phyloP scores from a whole-genome alignment of 1,140 invertebrate genomes.

The Zaprionus ghesquierei region DNA sequence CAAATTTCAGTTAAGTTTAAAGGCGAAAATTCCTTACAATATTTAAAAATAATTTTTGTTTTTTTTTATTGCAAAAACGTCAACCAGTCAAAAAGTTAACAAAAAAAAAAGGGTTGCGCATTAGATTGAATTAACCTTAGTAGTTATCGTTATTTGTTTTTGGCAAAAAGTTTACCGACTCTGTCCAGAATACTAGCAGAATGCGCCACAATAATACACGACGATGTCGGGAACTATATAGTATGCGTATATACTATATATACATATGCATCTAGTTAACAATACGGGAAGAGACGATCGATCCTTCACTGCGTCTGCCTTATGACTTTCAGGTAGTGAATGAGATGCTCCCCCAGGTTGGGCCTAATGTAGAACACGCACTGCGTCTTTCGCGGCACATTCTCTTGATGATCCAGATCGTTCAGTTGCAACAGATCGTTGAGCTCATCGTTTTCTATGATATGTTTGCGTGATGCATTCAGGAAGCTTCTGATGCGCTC shows the following conservation, averaged over 20 bases:
- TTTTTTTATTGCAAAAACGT: constrained; percentile 54
- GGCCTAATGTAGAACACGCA: constrained; percentile 75
- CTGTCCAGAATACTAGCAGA: constrained; percentile 28
- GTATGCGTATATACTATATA: constrained; percentile 6
- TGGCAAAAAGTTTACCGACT: constrained; percentile 41
- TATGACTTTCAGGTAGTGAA: constrained; percentile 71
- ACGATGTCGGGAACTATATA: constrained; percentile 6
- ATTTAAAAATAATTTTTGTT: background rate
- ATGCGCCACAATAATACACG: constrained; percentile 17
- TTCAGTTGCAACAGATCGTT: constrained; percentile 58
- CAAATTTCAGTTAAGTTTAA: background rate
- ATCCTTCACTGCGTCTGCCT: constrained; percentile 36
- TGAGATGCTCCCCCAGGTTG: constrained; percentile 66
- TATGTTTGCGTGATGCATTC: constrained; percentile 50
- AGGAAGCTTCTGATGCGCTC: constrained; percentile 75
- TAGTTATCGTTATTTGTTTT: constrained; percentile 17
- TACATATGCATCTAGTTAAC: constrained; percentile 4
- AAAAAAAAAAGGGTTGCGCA: constrained; percentile 28
- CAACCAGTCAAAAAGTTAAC: constrained; percentile 35
- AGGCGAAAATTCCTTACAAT: too few relatives aligned
- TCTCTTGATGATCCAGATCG: constrained; percentile 39
- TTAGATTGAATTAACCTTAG: background rate
- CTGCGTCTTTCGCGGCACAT: constrained; percentile 49
- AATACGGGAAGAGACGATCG: background rate
- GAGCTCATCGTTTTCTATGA: constrained; percentile 50